Base-by-base conservation (phyloP, 35 echinoderm and acorn worm species). In the Holothuria glaberrima region DNA sequence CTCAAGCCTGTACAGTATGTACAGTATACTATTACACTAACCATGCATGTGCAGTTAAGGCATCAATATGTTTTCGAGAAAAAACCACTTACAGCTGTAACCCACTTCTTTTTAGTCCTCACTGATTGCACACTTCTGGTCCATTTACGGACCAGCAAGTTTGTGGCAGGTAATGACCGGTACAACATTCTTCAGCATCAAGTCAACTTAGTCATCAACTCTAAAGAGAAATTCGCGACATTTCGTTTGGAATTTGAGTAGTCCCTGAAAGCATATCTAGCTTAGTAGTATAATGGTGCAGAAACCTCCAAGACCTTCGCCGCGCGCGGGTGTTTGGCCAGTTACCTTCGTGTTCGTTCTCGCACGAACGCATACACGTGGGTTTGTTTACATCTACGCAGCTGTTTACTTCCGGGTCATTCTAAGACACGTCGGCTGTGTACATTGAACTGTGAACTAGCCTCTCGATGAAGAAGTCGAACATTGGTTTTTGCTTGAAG, bases 81-180 rank as follows among this genome's bases (percentile, higher is more conserved):
- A 9, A 68, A 10, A 12, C 1, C 6, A 73, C 69, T 73, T 33
- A 73, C 69, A 73, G 69, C 69, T 31, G 69, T 73, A 0, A 73
- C 69, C 69, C 69, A 73, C 38, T 73, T 73, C 69, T 73, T 73
- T 73, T 73, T 73, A 20, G 69, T 35, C 16, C 69, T 73, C 69
- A 20, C 38, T 38, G 30, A 12, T 32, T 73, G 69, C 13, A 73
- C 22, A 73, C 69, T 20, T 73, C 17, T 35, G 4, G 30, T 31
- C 20, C 38, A 31, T 31, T 73, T 73, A 0, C 38, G 24, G 12
- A 32, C 67, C 31, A 73, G 20, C 13, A 73, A 73, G 38, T 16
- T 36, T 2, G 69, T 16, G 26, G 18, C 34, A 35, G 30, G 31
- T 35, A 28, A 16, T 70, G 16, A 73, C 18, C 18, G 69, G 31